These are phyloP conservation scores for Notothenia coriiceps DNA, from an alignment of 2,113 vertebrate species.

Conservation along the genomic window DNA sequence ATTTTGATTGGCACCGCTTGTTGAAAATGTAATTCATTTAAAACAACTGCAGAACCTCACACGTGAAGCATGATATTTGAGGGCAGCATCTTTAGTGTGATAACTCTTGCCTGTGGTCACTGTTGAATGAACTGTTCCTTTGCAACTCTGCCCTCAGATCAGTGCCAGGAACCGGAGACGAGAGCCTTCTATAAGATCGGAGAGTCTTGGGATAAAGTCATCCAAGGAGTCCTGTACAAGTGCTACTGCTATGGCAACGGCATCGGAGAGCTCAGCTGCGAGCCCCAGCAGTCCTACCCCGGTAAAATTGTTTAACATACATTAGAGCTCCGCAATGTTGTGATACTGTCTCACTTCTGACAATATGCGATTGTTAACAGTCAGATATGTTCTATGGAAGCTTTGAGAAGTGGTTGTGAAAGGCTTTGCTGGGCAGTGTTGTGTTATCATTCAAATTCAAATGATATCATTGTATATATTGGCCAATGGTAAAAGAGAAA, in stretches of 20 bases:
- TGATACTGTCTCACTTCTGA: neutral
- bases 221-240: slow-evolving; percentile 91
- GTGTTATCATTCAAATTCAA: too few species aligned
- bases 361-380: neutral
- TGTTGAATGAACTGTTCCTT: neutral
- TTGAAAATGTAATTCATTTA: neutral
- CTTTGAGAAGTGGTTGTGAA: neutral
- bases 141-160: slow-evolving; percentile 83
- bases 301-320: slow-evolving; percentile 78
- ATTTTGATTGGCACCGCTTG: neutral
- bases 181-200: slow-evolving; percentile 94
- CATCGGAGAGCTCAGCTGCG: slow-evolving; percentile 95
- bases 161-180: slow-evolving; percentile 96
- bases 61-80: neutral
- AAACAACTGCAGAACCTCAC: neutral
- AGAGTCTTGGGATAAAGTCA: slow-evolving; percentile 93
- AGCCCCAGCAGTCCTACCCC: slow-evolving; percentile 89
- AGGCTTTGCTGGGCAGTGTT: neutral
- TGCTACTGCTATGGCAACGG: slow-evolving; percentile 96
- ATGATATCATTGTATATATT: neutral
- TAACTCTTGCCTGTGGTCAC: neutral
- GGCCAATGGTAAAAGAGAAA: neutral
- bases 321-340: too few species aligned
- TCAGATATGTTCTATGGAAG: neutral
- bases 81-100: neutral